Conservation (phyloP, 2,888 invertebrate species). For the Erebia aethiops region DNA sequence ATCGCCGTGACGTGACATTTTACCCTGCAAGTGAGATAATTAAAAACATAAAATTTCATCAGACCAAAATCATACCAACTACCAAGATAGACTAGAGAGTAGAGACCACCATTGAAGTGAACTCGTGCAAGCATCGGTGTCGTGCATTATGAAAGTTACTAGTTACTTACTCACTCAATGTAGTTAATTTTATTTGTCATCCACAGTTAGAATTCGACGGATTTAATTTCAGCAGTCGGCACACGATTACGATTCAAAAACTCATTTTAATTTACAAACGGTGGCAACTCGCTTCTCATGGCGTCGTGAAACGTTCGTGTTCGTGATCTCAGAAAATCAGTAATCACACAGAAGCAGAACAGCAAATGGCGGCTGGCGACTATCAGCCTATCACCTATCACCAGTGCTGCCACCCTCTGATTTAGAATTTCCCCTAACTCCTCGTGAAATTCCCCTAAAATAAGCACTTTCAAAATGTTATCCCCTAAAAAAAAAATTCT, state of each 20-base stretch:
- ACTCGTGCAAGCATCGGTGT: not conserved
- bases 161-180: not conserved
- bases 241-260: not conserved
- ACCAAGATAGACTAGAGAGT: too few relatives aligned
- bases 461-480: too few relatives aligned
- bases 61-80: not conserved
- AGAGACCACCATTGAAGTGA: not conserved
- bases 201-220: not conserved
- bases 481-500: too few relatives aligned
- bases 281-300: not conserved
- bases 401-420: too few relatives aligned
- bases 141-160: too few relatives aligned
- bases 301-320: not conserved
- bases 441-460: too few relatives aligned
- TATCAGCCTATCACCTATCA: too few relatives aligned
- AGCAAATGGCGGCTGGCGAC: not conserved
- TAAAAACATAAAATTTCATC: not conserved
- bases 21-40: constrained; percentile 42
- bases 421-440: too few relatives aligned
- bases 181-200: not conserved
- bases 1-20: constrained; percentile 92
- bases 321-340: not conserved
- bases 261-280: not conserved
- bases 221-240: not conserved
- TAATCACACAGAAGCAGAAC: too few relatives aligned